Conservation (phyloP, 1,140 invertebrate genomes). For the Sinella curviseta region DNA sequence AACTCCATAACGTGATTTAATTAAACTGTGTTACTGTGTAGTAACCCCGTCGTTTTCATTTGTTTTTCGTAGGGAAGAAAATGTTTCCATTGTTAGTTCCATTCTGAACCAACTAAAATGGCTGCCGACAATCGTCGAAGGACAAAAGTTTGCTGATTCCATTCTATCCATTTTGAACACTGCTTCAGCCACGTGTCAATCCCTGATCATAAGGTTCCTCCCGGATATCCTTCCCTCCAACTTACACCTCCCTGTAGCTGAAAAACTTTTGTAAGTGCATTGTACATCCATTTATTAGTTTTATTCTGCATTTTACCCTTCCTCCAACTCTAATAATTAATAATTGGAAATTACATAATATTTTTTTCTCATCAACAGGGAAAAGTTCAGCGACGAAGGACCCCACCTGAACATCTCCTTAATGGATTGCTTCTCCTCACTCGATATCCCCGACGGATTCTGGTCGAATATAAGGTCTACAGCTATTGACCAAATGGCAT, state of each 20-base stretch:
- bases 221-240: conserved; percentile 39
- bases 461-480: conserved; percentile 29
- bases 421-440: conserved; percentile 43
- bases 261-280: conserved; percentile 33
- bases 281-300: not conserved
- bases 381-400: conserved; percentile 23
- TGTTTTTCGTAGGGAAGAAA: conserved; percentile 30
- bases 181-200: conserved; percentile 26
- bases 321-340: too few relatives aligned
- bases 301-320: too few relatives aligned
- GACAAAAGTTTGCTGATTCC: not conserved
- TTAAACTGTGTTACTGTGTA: not conserved
- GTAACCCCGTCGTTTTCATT: not conserved
- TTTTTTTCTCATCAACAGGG: too few relatives aligned
- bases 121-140: conserved; percentile 36
- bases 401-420: conserved; percentile 24
- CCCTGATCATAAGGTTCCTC: conserved; percentile 32
- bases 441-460: conserved; percentile 29
- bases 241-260: conserved; percentile 33
- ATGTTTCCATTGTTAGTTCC: conserved; percentile 6
- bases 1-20: too few relatives aligned
- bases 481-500: conserved; percentile 40
- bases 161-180: conserved; percentile 34
- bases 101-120: conserved; percentile 44
- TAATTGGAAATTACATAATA: too few relatives aligned